Conservation (phyloP, 2,797 vertebrate species). For the Poecilia wingei region DNA sequence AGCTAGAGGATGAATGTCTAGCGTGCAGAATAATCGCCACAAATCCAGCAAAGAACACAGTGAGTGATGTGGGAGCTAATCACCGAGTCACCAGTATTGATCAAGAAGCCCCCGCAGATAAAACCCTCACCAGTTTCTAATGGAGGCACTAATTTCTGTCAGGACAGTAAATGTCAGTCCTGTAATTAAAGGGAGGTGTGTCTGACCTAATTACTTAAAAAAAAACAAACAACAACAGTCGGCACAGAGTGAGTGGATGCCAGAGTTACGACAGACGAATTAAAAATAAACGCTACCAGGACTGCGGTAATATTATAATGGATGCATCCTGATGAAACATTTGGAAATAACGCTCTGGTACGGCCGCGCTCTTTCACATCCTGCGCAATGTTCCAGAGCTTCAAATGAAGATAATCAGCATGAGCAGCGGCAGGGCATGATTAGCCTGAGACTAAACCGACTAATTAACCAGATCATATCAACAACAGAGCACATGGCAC, state of each 20-base stretch:
- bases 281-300: slow-evolving; percentile 16
- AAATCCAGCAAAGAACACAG: slow-evolving; percentile 7
- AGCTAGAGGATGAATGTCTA: background rate
- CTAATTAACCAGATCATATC: slow-evolving; percentile 33
- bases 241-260: slow-evolving; percentile 9
- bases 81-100: slow-evolving; percentile 36
- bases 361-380: slow-evolving; percentile 24
- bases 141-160: slow-evolving; percentile 17
- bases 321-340: slow-evolving; percentile 50
- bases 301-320: slow-evolving; percentile 39
- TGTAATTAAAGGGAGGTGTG: slow-evolving; percentile 27
- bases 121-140: slow-evolving; percentile 31
- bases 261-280: slow-evolving; percentile 5
- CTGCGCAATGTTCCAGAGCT: slow-evolving; percentile 39
- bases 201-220: slow-evolving; percentile 1
- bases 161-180: slow-evolving; percentile 16
- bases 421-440: slow-evolving; percentile 31
- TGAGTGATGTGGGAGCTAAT: slow-evolving; percentile 17
- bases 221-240: background rate
- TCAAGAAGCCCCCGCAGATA: slow-evolving; percentile 30
- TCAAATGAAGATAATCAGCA: slow-evolving; percentile 42
- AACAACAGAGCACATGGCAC: slow-evolving; percentile 12
- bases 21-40: background rate
- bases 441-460: slow-evolving; percentile 28
- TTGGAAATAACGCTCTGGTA: slow-evolving; percentile 22